Percentiles rank a stretch among this genome's conserved stretches.
Evolutionary conservation across 2,888 invertebrate genomes (phyloP).

Genomic region (Onchidella celtica): DNA sequence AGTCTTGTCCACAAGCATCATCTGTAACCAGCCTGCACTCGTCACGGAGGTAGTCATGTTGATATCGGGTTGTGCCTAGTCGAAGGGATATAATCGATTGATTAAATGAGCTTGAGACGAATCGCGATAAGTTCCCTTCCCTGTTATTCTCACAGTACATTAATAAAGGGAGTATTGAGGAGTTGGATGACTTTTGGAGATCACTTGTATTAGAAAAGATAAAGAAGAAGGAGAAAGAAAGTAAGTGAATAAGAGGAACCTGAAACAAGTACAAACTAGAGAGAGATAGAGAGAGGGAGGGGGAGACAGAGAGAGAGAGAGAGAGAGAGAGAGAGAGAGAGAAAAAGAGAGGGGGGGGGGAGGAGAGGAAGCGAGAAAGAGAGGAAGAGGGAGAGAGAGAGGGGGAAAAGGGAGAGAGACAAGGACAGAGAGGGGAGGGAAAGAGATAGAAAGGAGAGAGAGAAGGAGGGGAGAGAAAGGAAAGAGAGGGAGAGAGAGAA

Average conservation of each 20-base stretch:
- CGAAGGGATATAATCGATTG: no score
- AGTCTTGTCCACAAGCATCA: conserved; percentile 62
- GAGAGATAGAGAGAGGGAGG: neutral
- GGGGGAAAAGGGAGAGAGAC: neutral
- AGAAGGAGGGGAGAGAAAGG: neutral
- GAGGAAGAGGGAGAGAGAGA: neutral
- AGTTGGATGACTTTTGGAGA: no score
- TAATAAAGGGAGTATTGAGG: no score
- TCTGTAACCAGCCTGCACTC: conserved; percentile 63
- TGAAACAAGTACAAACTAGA: neutral
- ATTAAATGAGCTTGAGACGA: no score
- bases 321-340: neutral
- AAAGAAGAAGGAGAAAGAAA: conserved; percentile 15
- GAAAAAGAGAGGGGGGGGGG: neutral
- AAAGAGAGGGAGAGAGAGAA: neutral
- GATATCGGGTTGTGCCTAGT: conserved; percentile 55
- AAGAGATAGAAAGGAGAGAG: conserved; percentile 1
- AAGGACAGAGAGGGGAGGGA: neutral
- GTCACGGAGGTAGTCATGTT: conserved; percentile 63
- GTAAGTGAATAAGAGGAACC: neutral
- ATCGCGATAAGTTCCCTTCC: no score
- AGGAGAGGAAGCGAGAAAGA: neutral
- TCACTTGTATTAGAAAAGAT: no score
- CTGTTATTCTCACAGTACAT: no score
- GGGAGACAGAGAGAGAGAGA: neutral